Percentiles rank a stretch among this genome's conserved stretches.
These are phyloP conservation scores for Drosophila elegans DNA, from an alignment of 1,140 invertebrate genomes.

Conservation along the genomic window DNA sequence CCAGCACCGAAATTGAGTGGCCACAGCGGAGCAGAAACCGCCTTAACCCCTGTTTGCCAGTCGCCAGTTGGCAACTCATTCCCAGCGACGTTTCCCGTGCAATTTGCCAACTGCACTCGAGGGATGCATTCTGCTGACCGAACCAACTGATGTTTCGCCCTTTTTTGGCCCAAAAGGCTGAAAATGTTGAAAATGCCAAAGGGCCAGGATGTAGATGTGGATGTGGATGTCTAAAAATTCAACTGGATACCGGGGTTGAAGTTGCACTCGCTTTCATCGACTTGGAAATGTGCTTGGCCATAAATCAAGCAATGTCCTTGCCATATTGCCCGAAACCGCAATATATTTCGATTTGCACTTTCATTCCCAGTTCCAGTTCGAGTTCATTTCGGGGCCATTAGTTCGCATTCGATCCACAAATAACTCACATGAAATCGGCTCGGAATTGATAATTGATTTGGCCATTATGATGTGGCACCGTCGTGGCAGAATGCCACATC, in stretches of 20 bases:
- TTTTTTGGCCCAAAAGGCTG: background rate
- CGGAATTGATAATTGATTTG: conserved; percentile 49
- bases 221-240: conserved; percentile 18
- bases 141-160: conserved; percentile 11
- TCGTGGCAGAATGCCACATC: conserved; percentile 6
- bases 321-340: conserved; percentile 18
- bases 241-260: background rate
- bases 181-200: background rate
- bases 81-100: conserved; percentile 27
- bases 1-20: conserved; percentile 49
- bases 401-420: conserved; percentile 28
- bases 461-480: conserved; percentile 15
- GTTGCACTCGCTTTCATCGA: conserved; percentile 10
- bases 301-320: conserved; percentile 41
- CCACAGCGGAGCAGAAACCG: conserved; percentile 43
- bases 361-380: conserved; percentile 8
- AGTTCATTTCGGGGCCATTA: conserved; percentile 63
- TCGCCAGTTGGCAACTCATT: conserved; percentile 3
- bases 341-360: conserved; percentile 8
- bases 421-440: conserved; percentile 41
- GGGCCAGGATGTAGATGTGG: background rate
- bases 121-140: conserved; percentile 60
- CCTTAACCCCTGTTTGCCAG: conserved; percentile 5
- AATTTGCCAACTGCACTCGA: conserved; percentile 65
- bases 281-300: conserved; percentile 17